Evolutionary conservation across 1,140 invertebrate species (phyloP), one percentile per base, ranked within the genome.

Genomic region (Drosophila gunungcola): DNA sequence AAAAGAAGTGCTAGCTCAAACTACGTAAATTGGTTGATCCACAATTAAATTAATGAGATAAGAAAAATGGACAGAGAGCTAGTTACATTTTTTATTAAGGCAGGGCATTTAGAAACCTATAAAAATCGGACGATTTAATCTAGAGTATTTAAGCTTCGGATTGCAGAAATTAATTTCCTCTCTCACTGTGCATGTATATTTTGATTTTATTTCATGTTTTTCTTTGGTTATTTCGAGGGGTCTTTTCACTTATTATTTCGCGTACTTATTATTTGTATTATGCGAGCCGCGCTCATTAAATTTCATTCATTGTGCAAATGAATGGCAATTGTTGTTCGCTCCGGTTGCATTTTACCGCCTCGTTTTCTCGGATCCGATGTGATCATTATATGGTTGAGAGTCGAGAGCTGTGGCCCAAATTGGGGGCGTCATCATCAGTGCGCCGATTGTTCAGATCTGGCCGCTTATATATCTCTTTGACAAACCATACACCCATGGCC

Each of bases 271-370:
- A 76, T 75, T 69, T 62, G 56, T 77, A 73, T 72, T 63, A 68
- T 78, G 49, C 27, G 80, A 77, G 54, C 45, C 55, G 52, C 42
- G 55, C 69, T 77, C 81, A 77, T 84, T 84, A 76, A 77, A 76
- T 64, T 80, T 73, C 60, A 78, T 80, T 85, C 78, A 81, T 81
- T 85, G 78, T 73, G 67, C 67, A 85, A 85, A 85, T 85, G 81
- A 78, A 85, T 78, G 77, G 80, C 73, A 74, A 80, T 85, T 80
- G 82, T 85, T 73, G 64, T 29, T 32, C 32, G 64, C 46, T 25
- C 32, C 32, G 61, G 46, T 55, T 72, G 51, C 53, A 58, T 72
- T 83, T 83, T 65, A 34, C 65, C 63, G 67, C 65, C 56, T 84
- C 55, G 60, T 84, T 80, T 73, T 61, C 57, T 65, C 34, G 48